Percentiles rank a stretch among this genome's conserved stretches.
phyloP scores from a whole-genome alignment of 2,797 vertebrate species.

The Enteromius paludinosus region DNA sequence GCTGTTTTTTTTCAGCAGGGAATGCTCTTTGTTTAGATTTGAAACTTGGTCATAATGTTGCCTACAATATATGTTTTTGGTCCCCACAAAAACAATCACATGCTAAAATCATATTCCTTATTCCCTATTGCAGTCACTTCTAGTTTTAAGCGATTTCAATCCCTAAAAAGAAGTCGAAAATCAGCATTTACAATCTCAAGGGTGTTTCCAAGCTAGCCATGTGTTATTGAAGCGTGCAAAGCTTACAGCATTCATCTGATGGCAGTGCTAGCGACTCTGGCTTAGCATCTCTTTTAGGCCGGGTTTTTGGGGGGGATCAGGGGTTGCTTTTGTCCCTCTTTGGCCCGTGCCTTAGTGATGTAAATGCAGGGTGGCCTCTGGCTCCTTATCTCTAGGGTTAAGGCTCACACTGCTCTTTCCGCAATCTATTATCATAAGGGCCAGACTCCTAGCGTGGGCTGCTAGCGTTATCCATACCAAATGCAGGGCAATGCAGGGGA shows the following conservation, averaged over 20 bases:
- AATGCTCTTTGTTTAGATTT: neutral
- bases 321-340: conserved; percentile 68
- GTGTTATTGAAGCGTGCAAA: conserved; percentile 45
- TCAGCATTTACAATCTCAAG: conserved; percentile 44
- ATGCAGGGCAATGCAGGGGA: conserved; percentile 63
- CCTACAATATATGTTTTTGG: neutral
- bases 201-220: conserved; percentile 20
- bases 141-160: conserved; percentile 42
- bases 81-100: neutral
- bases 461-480: conserved; percentile 68
- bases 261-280: conserved; percentile 21
- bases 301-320: conserved; percentile 63
- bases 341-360: conserved; percentile 70
- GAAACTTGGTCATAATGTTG: neutral
- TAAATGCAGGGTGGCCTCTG: conserved; percentile 67
- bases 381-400: conserved; percentile 71
- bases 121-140: conserved; percentile 4
- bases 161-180: conserved; percentile 45
- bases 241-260: conserved; percentile 46
- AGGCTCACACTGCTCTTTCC: conserved; percentile 67
- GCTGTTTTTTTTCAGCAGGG: no score
- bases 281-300: conserved; percentile 55
- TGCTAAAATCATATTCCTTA: neutral
- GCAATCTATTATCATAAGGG: conserved; percentile 74
- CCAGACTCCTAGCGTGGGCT: conserved; percentile 73